Conservation (phyloP, 2,797 vertebrate species). For the Anguilla marmorata region DNA sequence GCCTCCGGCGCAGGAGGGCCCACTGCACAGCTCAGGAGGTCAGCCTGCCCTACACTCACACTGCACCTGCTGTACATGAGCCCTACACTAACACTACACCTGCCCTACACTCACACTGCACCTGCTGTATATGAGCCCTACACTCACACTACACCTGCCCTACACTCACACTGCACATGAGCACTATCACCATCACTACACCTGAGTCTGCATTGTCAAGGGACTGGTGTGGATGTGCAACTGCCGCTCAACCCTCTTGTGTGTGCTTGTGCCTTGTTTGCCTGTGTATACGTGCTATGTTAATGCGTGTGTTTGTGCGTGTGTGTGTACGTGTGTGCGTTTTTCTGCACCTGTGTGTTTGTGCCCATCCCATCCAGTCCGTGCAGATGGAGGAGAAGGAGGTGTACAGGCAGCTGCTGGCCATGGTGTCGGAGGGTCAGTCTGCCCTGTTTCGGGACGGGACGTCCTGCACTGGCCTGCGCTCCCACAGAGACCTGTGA, state of each 20-base stretch:
- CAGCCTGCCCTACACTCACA: neutral
- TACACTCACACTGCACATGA: too few species aligned
- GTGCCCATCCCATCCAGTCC: conserved; percentile 69
- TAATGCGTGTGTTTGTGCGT: neutral
- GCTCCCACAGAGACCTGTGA: conserved; percentile 86
- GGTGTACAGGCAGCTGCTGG: conserved; percentile 88
- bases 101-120: neutral
- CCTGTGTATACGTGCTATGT: too few species aligned
- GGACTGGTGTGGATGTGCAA: too few species aligned
- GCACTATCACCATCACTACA: neutral
- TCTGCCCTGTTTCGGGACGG: conserved; percentile 79
- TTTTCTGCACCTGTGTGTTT: neutral
- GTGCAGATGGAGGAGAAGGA: conserved; percentile 88
- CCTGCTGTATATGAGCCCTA: too few species aligned
- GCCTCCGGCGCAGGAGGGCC: conserved; percentile 59
- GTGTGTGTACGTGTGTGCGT: neutral
- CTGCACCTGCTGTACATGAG: neutral
- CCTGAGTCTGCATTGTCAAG: too few species aligned
- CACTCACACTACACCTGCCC: too few species aligned
- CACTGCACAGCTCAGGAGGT: conserved; percentile 88
- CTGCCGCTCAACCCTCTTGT: too few species aligned
- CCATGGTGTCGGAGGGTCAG: conserved; percentile 87
- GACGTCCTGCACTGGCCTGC: conserved; percentile 69
- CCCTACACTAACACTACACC: neutral
- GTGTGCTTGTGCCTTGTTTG: too few species aligned